phyloP scores from a whole-genome alignment of 2,113 vertebrate species.

The Apteryx owenii region DNA sequence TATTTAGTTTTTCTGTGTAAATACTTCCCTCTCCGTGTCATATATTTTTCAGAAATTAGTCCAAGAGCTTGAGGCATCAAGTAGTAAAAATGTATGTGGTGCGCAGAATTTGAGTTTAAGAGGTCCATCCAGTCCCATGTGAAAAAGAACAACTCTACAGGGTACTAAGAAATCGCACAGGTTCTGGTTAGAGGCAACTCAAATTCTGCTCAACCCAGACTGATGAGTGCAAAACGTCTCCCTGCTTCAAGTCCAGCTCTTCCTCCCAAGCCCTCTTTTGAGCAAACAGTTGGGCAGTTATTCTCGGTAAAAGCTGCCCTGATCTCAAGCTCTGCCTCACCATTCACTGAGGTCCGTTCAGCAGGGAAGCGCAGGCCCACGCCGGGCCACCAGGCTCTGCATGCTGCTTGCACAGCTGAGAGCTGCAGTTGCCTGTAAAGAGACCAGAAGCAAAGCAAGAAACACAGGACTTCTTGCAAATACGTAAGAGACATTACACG shows the following conservation, averaged over 20 bases:
- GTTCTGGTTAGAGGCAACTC: not conserved
- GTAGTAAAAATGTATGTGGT: not conserved
- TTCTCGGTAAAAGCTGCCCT: too few species aligned
- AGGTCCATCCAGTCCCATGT: not conserved
- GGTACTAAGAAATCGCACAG: not conserved
- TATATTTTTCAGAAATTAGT: not conserved
- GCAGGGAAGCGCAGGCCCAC: too few species aligned
- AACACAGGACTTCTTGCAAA: not conserved
- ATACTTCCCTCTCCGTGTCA: not conserved
- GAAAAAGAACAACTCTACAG: not conserved
- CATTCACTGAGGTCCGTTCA: too few species aligned
- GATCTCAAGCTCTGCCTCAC: too few species aligned
- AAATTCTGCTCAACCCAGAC: not conserved
- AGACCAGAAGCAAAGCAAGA: not conserved
- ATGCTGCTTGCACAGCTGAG: not conserved
- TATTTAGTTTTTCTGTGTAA: slow-evolving; percentile 9
- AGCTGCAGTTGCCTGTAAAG: rapidly evolving
- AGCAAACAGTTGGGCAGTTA: too few species aligned
- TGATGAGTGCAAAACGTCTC: too few species aligned
- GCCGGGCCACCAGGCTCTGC: not conserved
- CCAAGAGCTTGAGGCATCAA: not conserved
- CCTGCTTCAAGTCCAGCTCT: too few species aligned
- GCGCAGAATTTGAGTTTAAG: not conserved
- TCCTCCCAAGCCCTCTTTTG: too few species aligned
- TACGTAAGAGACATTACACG: rapidly evolving